phyloP scores from a whole-genome alignment of 2,797 vertebrate species.

The Neoniphon sammara region DNA sequence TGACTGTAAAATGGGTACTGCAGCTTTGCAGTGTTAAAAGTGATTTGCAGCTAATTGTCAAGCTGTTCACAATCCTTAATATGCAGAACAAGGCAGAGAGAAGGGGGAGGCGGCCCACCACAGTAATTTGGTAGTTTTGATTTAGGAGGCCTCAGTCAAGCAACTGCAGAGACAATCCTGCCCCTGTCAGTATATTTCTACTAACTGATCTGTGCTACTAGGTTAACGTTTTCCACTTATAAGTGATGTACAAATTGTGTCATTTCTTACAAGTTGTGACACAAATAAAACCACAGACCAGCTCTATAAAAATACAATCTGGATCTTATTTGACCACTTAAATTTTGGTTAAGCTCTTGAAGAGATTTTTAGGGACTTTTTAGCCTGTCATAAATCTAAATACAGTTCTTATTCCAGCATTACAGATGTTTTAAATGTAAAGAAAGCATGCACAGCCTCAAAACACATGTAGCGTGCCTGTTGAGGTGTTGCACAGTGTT shows the following conservation, averaged over 20 bases:
- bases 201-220: not conserved
- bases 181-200: constrained; percentile 19
- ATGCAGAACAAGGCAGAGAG: constrained; percentile 24
- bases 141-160: constrained; percentile 23
- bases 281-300: not conserved
- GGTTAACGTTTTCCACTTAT: constrained; percentile 7
- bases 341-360: no score
- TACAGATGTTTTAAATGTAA: no score
- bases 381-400: no score
- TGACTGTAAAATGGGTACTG: constrained; percentile 18
- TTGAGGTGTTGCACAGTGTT: no score
- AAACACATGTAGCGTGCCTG: no score
- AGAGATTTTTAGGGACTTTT: no score
- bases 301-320: not conserved
- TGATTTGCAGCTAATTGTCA: constrained; percentile 48
- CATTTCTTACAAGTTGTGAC: not conserved
- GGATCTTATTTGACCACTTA: not conserved
- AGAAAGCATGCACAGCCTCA: no score
- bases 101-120: constrained; percentile 6
- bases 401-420: no score
- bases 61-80: constrained; percentile 44
- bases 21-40: not conserved
- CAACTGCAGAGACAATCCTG: constrained; percentile 31
- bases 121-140: constrained; percentile 36
- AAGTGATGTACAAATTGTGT: not conserved